phyloP scores from a whole-genome alignment of 2,797 vertebrate genomes.

The Caiman crocodilus region DNA sequence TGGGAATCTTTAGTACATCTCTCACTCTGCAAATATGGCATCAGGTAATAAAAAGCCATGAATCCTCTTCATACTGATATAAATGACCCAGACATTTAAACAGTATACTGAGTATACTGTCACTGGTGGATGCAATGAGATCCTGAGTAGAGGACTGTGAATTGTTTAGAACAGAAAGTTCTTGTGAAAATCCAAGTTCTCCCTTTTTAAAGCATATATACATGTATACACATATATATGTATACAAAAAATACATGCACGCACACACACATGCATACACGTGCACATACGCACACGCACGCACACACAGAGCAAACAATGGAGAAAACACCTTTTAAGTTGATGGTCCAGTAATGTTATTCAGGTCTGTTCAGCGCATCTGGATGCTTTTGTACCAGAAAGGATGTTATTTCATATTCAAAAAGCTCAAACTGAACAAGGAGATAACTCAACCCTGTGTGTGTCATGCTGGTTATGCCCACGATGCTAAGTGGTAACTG shows the following conservation, averaged over 20 bases:
- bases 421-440: background rate
- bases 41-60: background rate
- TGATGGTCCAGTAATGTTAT: background rate
- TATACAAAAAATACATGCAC: no score
- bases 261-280: no score
- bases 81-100: background rate
- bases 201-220: background rate
- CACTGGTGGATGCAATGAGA: background rate
- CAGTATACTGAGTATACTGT: background rate
- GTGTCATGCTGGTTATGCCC: background rate
- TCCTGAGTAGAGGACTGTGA: accelerated
- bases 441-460: background rate
- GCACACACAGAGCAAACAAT: background rate
- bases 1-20: background rate
- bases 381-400: slow-evolving; percentile 22
- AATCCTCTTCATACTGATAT: background rate
- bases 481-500: background rate
- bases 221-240: no score
- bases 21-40: background rate
- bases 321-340: background rate
- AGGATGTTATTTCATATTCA: slow-evolving; percentile 30
- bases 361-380: background rate
- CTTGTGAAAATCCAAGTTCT: background rate
- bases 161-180: background rate
- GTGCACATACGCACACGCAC: background rate